Conservation (phyloP, 37 sponge, comb jelly and placozoan genomes). For the Theonella swinhoei region DNA sequence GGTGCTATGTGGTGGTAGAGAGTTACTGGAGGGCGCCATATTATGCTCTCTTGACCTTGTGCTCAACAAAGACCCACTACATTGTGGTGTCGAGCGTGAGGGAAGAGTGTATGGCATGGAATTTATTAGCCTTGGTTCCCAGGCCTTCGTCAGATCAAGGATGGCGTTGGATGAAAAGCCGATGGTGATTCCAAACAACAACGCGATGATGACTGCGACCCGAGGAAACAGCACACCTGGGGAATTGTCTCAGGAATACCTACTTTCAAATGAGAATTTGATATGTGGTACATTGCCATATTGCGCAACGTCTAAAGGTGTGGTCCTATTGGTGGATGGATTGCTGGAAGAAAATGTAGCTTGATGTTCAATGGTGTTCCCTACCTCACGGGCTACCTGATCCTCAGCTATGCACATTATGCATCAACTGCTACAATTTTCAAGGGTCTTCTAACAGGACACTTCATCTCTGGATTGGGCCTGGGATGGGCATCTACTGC, state of each 20-base stretch:
- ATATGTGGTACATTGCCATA: not conserved
- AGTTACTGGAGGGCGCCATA: constrained; percentile 47
- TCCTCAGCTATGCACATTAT: not conserved
- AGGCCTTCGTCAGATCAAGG: constrained; percentile 12
- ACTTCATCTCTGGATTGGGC: not conserved
- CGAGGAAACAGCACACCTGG: too few species aligned
- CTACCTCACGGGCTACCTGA: not conserved
- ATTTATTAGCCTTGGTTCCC: too few species aligned
- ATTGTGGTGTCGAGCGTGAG: not conserved
- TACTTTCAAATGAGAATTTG: not conserved
- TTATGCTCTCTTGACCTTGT: constrained; percentile 8
- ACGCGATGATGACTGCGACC: constrained; percentile 5
- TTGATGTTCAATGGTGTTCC: not conserved
- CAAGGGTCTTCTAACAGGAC: not conserved
- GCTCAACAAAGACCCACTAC: not conserved
- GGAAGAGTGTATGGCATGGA: not conserved
- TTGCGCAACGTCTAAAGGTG: too few species aligned
- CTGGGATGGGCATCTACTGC: not conserved
- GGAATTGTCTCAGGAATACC: not conserved
- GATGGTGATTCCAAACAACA: constrained; percentile 13
- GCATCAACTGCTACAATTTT: not conserved
- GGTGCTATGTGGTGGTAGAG: constrained; percentile 67
- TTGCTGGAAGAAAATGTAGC: constrained; percentile 3
- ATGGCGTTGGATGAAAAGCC: constrained; percentile 24
- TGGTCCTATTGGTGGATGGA: constrained; percentile 35